Base-by-base conservation (phyloP, 1,140 invertebrate species). In the Polypedilum pembai region DNA sequence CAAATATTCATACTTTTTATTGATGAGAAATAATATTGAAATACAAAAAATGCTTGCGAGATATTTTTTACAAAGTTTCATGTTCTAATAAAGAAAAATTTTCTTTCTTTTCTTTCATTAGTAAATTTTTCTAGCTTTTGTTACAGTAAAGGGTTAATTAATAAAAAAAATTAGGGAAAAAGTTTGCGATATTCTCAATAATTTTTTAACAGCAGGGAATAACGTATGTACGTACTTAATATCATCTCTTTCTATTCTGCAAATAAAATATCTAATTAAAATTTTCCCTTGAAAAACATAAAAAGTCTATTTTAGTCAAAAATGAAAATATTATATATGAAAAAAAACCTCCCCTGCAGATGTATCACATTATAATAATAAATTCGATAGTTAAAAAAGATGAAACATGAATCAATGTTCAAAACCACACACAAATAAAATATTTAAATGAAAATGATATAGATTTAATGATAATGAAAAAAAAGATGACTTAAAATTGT, bases 401-500 rank as follows among this genome's bases (percentile, higher is more conserved):
- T 21, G 17, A 69, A 69, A 69, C 20, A 69, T 69, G 20, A 69
- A 69, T 69, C 65, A 69, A 69, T 69, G 65, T 69, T 69, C 65
- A 69, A 69, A 69, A 18, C 20, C 17, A 18, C 45, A 56, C 45
- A 10, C 65, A 69, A 5, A 69, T 10, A 69, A 20, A 66, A 20
- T 7, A 66, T 69, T n/a, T n/a, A 20, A 18, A 69, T 69, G 7
- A 69, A 56, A 56, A 56, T 56, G 45, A 56, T 56, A 56, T 56
- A 56, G 45, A 69, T 8, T 69, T 69, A 69, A 69, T 69, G 65
- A 69, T 20, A 21, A 69, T 18, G 20, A 56, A 56, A 8, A 56
- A 56, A 56, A 20, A 21, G 20, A 69, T 69, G 65, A 69, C 65
- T 69, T 69, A 69, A 69, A 69, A 69, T 69, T 69, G 65, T 69